A percentile compares a stretch with the other conserved stretches of the same genome.
Conservation (phyloP, 2,888 invertebrate species). For the Xylota segnis region DNA sequence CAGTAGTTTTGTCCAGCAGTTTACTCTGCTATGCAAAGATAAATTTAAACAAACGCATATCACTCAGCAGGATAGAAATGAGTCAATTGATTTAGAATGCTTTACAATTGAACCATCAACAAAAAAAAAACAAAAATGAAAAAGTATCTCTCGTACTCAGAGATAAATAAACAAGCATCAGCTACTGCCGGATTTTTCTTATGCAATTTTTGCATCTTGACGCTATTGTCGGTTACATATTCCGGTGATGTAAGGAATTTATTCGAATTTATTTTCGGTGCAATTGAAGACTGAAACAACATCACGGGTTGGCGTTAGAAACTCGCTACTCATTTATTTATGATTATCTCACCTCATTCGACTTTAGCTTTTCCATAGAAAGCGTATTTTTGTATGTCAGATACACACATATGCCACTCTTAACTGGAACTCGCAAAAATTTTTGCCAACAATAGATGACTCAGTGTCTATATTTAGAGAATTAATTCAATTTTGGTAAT, state of each 20-base stretch:
- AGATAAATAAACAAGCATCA: background rate
- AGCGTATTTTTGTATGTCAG: background rate
- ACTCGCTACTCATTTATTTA: background rate
- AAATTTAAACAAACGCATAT: background rate
- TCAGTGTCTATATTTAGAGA: background rate
- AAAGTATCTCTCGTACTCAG: background rate
- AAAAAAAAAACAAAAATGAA: background rate
- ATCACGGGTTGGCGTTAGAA: no score
- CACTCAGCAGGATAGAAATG: background rate
- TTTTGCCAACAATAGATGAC: background rate
- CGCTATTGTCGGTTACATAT: background rate
- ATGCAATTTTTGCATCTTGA: background rate
- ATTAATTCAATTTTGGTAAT: constrained; percentile 10
- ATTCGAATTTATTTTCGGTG: background rate
- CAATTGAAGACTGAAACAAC: background rate
- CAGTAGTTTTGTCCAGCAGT: no score
- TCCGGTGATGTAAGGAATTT: background rate
- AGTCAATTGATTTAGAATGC: constrained; percentile 1
- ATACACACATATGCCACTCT: background rate
- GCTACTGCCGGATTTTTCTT: background rate
- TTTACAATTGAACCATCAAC: constrained; percentile 1
- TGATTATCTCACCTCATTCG: background rate
- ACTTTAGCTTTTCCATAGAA: background rate
- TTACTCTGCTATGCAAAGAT: background rate
- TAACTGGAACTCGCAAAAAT: background rate